A percentile compares a stretch with the other conserved stretches of the same genome.
Evolutionary conservation across 2,888 invertebrate species (phyloP).

Genomic region (Orthonychiurus folsomi): DNA sequence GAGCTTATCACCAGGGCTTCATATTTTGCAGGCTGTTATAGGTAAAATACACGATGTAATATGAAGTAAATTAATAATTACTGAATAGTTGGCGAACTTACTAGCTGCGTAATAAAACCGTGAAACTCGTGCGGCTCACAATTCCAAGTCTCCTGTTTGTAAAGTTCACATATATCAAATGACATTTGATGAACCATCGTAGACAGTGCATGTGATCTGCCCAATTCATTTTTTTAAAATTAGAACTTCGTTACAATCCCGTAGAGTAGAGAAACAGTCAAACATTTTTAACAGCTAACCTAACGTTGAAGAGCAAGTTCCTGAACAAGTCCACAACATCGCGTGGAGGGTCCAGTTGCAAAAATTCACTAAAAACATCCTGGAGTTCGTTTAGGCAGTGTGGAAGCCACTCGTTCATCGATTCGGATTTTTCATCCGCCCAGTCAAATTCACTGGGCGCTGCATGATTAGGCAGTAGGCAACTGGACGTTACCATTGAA

Average conservation of each 20-base stretch:
- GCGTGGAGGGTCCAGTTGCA: conserved; percentile 75
- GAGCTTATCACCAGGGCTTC: conserved; percentile 65
- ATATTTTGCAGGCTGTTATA: conserved; percentile 60
- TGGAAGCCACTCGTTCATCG: conserved; percentile 58
- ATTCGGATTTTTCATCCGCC: conserved; percentile 33
- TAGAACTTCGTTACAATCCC: no score
- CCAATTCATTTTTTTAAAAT: no score
- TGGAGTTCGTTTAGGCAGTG: conserved; percentile 71
- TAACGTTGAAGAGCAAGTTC: conserved; percentile 73
- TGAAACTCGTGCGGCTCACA: conserved; percentile 63
- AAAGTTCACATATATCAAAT: conserved; percentile 62
- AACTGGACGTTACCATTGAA: conserved; percentile 54
- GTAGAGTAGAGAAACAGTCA: no score
- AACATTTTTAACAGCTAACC: no score
- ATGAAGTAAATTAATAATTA: conserved; percentile 5
- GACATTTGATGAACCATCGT: conserved; percentile 76
- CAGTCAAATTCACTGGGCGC: conserved; percentile 30
- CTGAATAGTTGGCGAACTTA: conserved; percentile 44
- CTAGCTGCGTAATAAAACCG: conserved; percentile 74
- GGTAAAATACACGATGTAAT: conserved; percentile 18
- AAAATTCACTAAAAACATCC: conserved; percentile 64
- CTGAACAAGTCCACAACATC: conserved; percentile 79
- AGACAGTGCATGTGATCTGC: conserved; percentile 75
- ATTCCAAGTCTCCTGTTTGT: conserved; percentile 73
- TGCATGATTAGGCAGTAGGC: conserved; percentile 26